Evolutionary conservation across 2,888 invertebrate genomes (phyloP), one percentile per base, ranked within the genome.

Genomic region (Yponomeuta plumbellus): DNA sequence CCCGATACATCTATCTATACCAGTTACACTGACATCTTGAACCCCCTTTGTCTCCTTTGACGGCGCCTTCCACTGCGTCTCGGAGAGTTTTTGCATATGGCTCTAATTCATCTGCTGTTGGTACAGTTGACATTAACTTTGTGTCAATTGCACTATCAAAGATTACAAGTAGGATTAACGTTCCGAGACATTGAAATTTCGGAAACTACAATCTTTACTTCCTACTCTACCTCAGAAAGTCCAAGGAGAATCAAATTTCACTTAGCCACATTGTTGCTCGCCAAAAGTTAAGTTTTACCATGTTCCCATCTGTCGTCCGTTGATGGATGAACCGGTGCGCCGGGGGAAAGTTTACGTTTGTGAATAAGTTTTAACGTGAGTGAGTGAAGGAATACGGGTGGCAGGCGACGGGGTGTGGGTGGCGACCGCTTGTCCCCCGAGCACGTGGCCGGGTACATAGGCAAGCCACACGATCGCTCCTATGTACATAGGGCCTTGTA

Each of bases 401-500:
- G 69, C 67, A 70, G 70, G 75, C 73, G 76, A 57, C 74, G 73
- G 44, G 71, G 71, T 71, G 74, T 64, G 67, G 73, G 77, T 74
- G 75, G 73, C 74, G 76, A 77, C 74, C 78, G 75, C 73, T 75
- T 72, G 72, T 75, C 75, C 75, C 75, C 72, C 72, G 70, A 75
- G 71, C 80, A 80, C 77, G 76, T 78, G 79, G 74, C 74, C 68
- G 67, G 68, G 70, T 69, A 70, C 70, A 72, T 69, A 68, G 57
- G 64, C 52, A 67, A 58, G 67, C 61, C 68, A 56, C 67, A 59
- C 57, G 57, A 65, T 68, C 65, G 62, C 13, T 57, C 34, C 34
- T 34, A 34, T 34, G 64, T 66, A 67, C 63, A 69, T 44, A 63
- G 34, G 13, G 52, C 61, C 44, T 44, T 13, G 44, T 34, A 6